Conservation (phyloP, 1,140 invertebrate genomes). For the Pseudomyrmex flavicornis region DNA sequence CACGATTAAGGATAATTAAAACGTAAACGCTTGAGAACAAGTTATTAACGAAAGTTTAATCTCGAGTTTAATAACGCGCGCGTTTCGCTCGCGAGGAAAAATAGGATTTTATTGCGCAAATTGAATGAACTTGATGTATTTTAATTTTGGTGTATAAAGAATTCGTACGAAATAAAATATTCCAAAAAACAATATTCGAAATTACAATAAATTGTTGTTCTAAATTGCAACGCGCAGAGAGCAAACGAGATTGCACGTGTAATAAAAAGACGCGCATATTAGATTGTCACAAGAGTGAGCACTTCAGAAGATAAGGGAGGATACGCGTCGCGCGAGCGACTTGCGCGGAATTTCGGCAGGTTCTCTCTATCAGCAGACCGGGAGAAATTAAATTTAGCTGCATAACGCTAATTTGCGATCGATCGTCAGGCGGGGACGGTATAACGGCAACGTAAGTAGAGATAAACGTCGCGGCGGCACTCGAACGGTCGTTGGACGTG, state of each 20-base stretch:
- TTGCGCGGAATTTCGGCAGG: slow-evolving; percentile 28
- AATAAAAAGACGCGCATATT: too few species aligned
- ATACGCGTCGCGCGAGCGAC: background rate
- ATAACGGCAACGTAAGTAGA: slow-evolving; percentile 58
- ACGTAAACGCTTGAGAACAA: background rate
- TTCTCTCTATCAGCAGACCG: slow-evolving; percentile 25
- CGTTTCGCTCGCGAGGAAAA: background rate
- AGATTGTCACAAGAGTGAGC: too few species aligned
- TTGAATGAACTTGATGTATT: too few species aligned
- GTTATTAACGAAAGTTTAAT: too few species aligned
- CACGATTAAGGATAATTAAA: background rate
- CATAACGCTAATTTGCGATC: slow-evolving; percentile 57
- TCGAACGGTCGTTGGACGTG: slow-evolving; percentile 40
- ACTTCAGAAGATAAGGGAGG: too few species aligned
- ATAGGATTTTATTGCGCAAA: background rate
- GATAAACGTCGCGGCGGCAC: slow-evolving; percentile 52
- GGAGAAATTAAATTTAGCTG: slow-evolving; percentile 30
- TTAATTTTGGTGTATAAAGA: too few species aligned
- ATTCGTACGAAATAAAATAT: too few species aligned
- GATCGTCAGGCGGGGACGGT: slow-evolving; percentile 48
- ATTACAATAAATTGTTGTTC: too few species aligned
- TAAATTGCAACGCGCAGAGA: too few species aligned
- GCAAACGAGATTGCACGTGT: too few species aligned
- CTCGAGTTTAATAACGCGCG: background rate
- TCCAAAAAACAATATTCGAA: too few species aligned